phyloP scores from a whole-genome alignment of 2,888 invertebrate species.

The Drosophila maculinotata region DNA sequence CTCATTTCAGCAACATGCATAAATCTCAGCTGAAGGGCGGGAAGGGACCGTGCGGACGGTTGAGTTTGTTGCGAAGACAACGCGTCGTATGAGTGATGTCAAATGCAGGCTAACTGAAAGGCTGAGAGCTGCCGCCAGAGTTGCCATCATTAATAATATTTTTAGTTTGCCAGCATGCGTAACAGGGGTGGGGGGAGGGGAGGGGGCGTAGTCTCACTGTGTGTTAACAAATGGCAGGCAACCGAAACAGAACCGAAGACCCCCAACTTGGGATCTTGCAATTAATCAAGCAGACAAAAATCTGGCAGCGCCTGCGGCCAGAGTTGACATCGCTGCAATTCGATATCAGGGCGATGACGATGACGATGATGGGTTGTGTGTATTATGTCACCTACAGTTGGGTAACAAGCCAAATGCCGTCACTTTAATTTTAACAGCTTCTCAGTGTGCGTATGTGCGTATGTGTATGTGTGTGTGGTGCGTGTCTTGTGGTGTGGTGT shows the following conservation, averaged over 20 bases:
- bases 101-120: conserved; percentile 56
- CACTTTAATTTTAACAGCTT: too few relatives aligned
- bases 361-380: conserved; percentile 19
- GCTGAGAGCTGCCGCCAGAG: conserved; percentile 52
- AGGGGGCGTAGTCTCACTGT: neutral
- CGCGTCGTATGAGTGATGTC: conserved; percentile 73
- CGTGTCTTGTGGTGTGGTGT: conserved; percentile 7
- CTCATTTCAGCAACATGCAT: conserved; percentile 14
- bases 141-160: conserved; percentile 76
- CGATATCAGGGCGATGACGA: conserved; percentile 30
- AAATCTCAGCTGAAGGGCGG: conserved; percentile 30
- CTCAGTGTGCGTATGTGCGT: conserved; percentile 5
- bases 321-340: conserved; percentile 50
- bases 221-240: conserved; percentile 56
- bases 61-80: conserved; percentile 47
- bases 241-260: neutral
- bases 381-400: conserved; percentile 31
- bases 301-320: conserved; percentile 56
- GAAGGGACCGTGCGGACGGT: neutral
- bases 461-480: conserved; percentile 7
- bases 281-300: conserved; percentile 76
- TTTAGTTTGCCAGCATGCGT: conserved; percentile 53
- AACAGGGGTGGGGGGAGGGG: too few relatives aligned
- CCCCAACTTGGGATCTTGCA: conserved; percentile 37
- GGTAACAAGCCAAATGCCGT: conserved; percentile 26